Percentiles rank a stretch among this genome's conserved stretches.
phyloP scores from a whole-genome alignment of 92 coral and sea anemone species.

The Parazoanthus swiftii region DNA sequence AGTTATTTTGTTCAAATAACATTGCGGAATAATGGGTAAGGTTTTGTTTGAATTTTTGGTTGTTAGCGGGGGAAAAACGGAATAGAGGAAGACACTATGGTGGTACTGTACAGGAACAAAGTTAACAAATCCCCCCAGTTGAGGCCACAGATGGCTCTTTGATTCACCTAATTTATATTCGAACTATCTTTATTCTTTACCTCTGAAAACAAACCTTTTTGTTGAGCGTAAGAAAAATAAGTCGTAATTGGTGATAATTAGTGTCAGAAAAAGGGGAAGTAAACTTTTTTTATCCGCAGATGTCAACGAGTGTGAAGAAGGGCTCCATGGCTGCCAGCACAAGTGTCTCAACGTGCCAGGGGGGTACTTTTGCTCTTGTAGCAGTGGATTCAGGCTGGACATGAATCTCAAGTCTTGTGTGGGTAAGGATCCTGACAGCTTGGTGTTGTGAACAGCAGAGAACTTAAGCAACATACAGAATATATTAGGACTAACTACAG shows the following conservation, averaged over 20 bases:
- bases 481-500: no score
- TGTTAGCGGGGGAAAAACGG: no score
- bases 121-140: no score
- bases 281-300: slow-evolving; percentile 45
- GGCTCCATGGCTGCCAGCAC: slow-evolving; percentile 88
- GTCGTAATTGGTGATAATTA: not conserved
- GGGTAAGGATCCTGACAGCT: slow-evolving; percentile 59
- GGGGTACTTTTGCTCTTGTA: slow-evolving; percentile 92
- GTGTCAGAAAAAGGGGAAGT: not conserved
- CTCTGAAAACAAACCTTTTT: no score
- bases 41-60: no score
- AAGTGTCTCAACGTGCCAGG: slow-evolving; percentile 93
- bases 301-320: slow-evolving; percentile 84
- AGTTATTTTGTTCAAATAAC: slow-evolving; percentile 3
- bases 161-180: no score
- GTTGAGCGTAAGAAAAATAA: not conserved
- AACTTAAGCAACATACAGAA: not conserved
- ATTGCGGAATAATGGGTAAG: not conserved
- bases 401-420: slow-evolving; percentile 88
- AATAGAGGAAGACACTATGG: no score
- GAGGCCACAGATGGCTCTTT: no score
- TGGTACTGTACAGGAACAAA: no score
- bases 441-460: not conserved
- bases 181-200: no score
- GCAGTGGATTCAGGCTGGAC: slow-evolving; percentile 82